phyloP scores from a whole-genome alignment of 1,140 invertebrate genomes.

The Planococcus citri region DNA sequence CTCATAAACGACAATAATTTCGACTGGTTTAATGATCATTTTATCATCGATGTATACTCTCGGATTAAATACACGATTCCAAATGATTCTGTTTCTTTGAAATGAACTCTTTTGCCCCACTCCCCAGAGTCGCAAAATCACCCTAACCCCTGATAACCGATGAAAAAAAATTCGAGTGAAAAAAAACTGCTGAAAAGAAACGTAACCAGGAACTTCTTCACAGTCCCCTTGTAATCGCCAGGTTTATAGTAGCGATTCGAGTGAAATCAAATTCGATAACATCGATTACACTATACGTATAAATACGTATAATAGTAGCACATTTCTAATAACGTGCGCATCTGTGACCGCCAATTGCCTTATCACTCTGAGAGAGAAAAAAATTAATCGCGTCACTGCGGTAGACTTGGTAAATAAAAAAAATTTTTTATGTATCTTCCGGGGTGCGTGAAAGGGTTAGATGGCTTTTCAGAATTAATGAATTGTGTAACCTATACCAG shows the following conservation, averaged over 20 bases:
- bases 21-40: neutral
- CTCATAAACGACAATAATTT: neutral
- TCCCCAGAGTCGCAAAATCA: neutral
- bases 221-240: neutral
- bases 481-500: slow-evolving; percentile 16
- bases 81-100: neutral
- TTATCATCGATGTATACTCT: neutral
- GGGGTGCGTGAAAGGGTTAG: neutral
- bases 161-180: neutral
- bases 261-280: slow-evolving; percentile 17
- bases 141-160: neutral
- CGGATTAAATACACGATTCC: neutral
- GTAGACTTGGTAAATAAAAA: slow-evolving; percentile 20
- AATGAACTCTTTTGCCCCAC: neutral
- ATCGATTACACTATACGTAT: neutral
- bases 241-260: neutral
- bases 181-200: neutral
- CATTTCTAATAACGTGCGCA: slow-evolving; percentile 4
- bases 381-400: slow-evolving; percentile 16
- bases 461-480: slow-evolving; percentile 10
- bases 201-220: too few species aligned
- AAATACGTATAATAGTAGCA: neutral
- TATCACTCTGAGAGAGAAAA: slow-evolving; percentile 14
- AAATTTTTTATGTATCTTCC: slow-evolving; percentile 4
- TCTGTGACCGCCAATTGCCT: neutral